Percentiles rank a stretch among this genome's conserved stretches.
Conservation (phyloP, 30 jellyfish, hydroid and myxozoan species). For the Aurelia sp. region DNA sequence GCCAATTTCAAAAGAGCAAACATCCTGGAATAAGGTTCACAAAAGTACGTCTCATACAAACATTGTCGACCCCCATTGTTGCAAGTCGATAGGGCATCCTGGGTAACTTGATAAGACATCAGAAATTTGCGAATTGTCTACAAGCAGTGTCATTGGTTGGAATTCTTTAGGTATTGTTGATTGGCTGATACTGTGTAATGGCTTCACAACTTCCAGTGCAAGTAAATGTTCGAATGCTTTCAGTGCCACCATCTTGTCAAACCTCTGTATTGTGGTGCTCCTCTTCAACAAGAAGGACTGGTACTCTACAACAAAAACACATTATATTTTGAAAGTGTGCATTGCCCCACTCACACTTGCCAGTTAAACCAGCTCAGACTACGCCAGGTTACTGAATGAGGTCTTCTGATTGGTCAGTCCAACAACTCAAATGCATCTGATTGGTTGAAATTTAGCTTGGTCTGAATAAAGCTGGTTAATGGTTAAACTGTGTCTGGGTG, state of each 20-base stretch:
- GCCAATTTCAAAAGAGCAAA: too few species aligned
- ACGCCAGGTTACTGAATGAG: too few species aligned
- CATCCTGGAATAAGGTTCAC: too few species aligned
- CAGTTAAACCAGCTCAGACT: too few species aligned
- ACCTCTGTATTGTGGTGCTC: conserved; percentile 71
- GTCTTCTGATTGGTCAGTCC: too few species aligned
- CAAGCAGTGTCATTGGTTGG: conserved; percentile 77
- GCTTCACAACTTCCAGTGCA: conserved; percentile 76
- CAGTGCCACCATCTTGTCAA: conserved; percentile 82
- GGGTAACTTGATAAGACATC: conserved; percentile 67
- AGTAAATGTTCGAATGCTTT: conserved; percentile 92
- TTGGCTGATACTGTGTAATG: conserved; percentile 57
- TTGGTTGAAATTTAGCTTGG: too few species aligned
- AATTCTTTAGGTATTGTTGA: conserved; percentile 84
- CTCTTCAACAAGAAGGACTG: conserved; percentile 66
- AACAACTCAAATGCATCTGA: too few species aligned
- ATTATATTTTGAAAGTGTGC: too few species aligned
- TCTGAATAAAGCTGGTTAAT: too few species aligned
- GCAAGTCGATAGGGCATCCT: conserved; percentile 93
- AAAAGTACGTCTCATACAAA: conserved; percentile 21
- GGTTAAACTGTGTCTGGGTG: too few species aligned
- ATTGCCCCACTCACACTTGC: too few species aligned
- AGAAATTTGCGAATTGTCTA: conserved; percentile 70
- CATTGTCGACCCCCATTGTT: conserved; percentile 88
- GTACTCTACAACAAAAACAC: conserved; percentile 52